Base-by-base conservation (phyloP, 2,797 vertebrate genomes). In the Mus minutoides region DNA sequence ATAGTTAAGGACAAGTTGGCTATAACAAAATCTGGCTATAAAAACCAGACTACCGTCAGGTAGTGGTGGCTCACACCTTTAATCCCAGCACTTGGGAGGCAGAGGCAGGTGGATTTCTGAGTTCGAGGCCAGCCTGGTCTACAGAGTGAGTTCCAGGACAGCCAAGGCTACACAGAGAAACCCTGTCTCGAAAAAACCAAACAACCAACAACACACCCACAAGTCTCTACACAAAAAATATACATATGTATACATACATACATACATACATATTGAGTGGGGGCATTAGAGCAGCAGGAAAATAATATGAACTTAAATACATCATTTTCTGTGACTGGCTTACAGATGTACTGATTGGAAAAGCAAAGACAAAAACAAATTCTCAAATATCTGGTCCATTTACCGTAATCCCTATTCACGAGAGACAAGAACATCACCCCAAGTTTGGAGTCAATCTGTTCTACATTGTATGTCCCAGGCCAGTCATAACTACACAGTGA, bases 241-340 rank as follows among this genome's bases (percentile, higher is more conserved):
- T 29, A 87, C 9, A 26, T 49, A 62, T 37, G 54, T 24, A 78
- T 31, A 69, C 21, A 40, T 56, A 90, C 29, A 78, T 31, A 69
- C 17, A n/a, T 56, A 90, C 29, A n/a, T 11, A 90, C 0, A 92
- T n/a, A n/a, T 10, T 76, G 14, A 22, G 8, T 40, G 43, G 31
- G 17, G 75, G 67, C 11, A 14, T 67, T 64, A 86, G 62, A 82
- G 54, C 19, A n/a, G 64, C 69, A 77, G 67, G 64, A 52, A 75
- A 91, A 91, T n/a, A 58, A 90, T 26, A 46, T 62, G 83, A 94
- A 88, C 43, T 78, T 92, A 88, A 54, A 96, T 64, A 64, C 92
- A 78, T 24, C 34, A 86, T 11, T 71, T 67, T 24, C 69, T 89
- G 60, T 82, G 89, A 67, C 29, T 67, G 60, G 60, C 54, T 94